phyloP scores from a whole-genome alignment of 2,113 vertebrate genomes.

The Megaptera novaeangliae region DNA sequence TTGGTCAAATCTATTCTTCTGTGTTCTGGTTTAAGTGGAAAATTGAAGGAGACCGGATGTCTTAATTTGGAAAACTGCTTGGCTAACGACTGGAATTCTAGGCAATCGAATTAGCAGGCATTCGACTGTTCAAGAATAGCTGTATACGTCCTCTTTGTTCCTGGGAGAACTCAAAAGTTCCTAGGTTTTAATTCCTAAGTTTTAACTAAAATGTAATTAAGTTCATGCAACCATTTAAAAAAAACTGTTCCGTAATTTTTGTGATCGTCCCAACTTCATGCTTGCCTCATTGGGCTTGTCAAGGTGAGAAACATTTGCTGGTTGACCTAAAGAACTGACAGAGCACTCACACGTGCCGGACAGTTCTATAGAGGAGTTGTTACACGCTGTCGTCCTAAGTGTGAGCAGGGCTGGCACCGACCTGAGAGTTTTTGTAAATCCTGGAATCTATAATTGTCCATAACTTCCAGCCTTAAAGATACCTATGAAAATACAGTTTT shows the following conservation, averaged over 20 bases:
- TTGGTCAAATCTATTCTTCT: slow-evolving; percentile 66
- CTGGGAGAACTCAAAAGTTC: neutral
- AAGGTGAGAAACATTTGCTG: neutral
- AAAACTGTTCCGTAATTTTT: neutral
- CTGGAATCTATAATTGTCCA: neutral
- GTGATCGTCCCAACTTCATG: neutral
- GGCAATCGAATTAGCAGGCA: slow-evolving; percentile 64
- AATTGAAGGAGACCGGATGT: slow-evolving; percentile 75
- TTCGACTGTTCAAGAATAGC: slow-evolving; percentile 33
- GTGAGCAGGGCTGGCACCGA: too few relatives aligned
- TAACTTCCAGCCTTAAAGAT: neutral
- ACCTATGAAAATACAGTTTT: neutral
- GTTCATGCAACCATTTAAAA: neutral
- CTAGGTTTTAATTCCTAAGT: slow-evolving; percentile 31
- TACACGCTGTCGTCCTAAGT: neutral
- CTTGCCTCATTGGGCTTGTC: neutral
- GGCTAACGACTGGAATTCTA: slow-evolving; percentile 52
- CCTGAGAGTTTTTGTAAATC: neutral
- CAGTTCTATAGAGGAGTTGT: neutral
- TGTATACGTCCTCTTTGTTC: neutral
- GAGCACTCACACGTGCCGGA: neutral
- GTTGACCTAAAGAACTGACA: neutral
- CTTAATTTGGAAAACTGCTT: slow-evolving; percentile 73
- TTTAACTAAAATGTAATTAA: neutral
- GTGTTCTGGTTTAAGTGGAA: slow-evolving; percentile 70